These are phyloP conservation scores for Nibea albiflora DNA, from an alignment of 2,113 vertebrate species.

Conservation along the genomic window DNA sequence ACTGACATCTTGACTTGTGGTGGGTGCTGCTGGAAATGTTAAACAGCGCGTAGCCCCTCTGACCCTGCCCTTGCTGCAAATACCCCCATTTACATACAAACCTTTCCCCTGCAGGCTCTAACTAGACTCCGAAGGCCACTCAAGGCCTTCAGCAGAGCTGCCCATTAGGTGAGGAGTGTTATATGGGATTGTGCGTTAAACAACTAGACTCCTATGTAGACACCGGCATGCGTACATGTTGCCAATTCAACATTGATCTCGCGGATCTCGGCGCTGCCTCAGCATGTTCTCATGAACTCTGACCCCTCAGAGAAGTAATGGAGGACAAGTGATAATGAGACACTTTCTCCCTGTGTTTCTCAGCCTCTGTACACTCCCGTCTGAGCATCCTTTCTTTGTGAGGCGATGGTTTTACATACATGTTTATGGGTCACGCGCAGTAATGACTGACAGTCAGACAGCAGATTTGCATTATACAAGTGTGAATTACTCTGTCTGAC, in stretches of 20 bases:
- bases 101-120: conserved; percentile 34
- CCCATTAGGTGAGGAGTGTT: conserved; percentile 26
- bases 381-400: neutral
- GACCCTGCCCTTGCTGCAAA: conserved; percentile 41
- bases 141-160: conserved; percentile 12
- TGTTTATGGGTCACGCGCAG: neutral
- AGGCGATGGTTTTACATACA: neutral
- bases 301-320: neutral
- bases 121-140: conserved; percentile 41
- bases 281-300: conserved; percentile 9
- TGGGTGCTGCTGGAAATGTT: conserved; percentile 46
- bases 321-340: conserved; percentile 8
- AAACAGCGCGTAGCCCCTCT: conserved; percentile 42
- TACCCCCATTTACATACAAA: conserved; percentile 60
- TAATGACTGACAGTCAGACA: neutral
- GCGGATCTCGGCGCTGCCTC: neutral
- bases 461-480: neutral
- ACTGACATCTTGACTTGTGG: conserved; percentile 62
- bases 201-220: neutral
- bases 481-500: neutral
- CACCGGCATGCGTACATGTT: neutral
- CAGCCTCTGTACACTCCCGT: neutral
- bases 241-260: neutral
- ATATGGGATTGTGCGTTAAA: neutral
- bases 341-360: neutral